Conservation (phyloP, 1,140 invertebrate genomes). For the Thaumatotibia leucotreta region DNA sequence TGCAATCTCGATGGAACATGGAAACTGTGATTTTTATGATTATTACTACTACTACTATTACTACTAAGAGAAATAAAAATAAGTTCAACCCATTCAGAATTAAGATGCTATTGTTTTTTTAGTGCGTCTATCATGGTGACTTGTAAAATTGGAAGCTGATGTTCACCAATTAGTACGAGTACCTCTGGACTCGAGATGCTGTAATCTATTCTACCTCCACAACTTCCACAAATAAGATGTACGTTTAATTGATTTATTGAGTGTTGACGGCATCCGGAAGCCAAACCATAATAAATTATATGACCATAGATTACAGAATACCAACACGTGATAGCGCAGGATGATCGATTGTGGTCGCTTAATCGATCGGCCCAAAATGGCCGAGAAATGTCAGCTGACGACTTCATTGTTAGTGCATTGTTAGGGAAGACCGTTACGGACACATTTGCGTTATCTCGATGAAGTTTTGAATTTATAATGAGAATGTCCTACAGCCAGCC, state of each 20-base stretch:
- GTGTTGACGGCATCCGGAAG: constrained; percentile 64
- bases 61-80: too few species aligned
- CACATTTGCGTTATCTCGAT: constrained; percentile 20
- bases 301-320: constrained; percentile 55
- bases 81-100: too few species aligned
- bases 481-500: background rate
- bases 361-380: constrained; percentile 54
- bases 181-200: background rate
- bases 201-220: background rate
- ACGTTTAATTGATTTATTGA: constrained; percentile 68
- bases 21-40: background rate
- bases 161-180: background rate
- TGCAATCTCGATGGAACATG: background rate
- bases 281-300: constrained; percentile 37
- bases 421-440: constrained; percentile 20
- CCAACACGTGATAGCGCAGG: constrained; percentile 37
- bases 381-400: constrained; percentile 49
- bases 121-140: too few species aligned
- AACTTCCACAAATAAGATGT: constrained; percentile 31
- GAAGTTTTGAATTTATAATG: constrained; percentile 11
- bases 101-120: too few species aligned
- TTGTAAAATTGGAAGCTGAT: too few species aligned
- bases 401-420: constrained; percentile 51
- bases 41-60: too few species aligned
- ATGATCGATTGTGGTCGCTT: constrained; percentile 48